phyloP scores from a whole-genome alignment of 1,140 invertebrate species.

The Ylistrum balloti region DNA sequence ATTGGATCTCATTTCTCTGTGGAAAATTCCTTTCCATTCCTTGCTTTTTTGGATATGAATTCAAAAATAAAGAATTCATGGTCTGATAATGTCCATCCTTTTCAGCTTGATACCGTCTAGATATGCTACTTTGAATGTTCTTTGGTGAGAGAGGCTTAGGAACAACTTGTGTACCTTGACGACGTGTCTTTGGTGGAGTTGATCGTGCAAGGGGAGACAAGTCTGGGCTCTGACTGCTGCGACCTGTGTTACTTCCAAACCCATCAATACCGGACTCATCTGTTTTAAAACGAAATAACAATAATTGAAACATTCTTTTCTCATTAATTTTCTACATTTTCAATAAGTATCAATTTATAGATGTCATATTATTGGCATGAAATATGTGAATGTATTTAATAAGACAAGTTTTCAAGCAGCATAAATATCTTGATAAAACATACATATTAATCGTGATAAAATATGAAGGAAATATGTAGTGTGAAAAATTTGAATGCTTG shows the following conservation, averaged over 20 bases:
- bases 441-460: too few species aligned
- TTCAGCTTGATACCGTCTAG: constrained; percentile 44
- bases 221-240: background rate
- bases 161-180: background rate
- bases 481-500: too few species aligned
- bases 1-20: constrained; percentile 27
- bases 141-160: constrained; percentile 26
- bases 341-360: too few species aligned
- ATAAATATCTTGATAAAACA: too few species aligned
- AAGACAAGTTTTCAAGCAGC: too few species aligned
- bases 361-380: too few species aligned
- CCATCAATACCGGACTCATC: background rate
- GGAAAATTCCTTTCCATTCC: constrained; percentile 43
- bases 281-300: background rate
- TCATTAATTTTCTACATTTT: too few species aligned
- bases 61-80: constrained; percentile 29
- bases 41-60: constrained; percentile 42
- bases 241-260: background rate
- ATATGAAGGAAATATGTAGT: too few species aligned
- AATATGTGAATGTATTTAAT: too few species aligned
- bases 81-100: background rate
- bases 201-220: constrained; percentile 43
- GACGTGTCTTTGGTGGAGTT: constrained; percentile 26
- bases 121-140: constrained; percentile 46
- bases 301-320: too few species aligned